phyloP scores from a whole-genome alignment of 2,888 invertebrate species.

The Ectemnius continuus region DNA sequence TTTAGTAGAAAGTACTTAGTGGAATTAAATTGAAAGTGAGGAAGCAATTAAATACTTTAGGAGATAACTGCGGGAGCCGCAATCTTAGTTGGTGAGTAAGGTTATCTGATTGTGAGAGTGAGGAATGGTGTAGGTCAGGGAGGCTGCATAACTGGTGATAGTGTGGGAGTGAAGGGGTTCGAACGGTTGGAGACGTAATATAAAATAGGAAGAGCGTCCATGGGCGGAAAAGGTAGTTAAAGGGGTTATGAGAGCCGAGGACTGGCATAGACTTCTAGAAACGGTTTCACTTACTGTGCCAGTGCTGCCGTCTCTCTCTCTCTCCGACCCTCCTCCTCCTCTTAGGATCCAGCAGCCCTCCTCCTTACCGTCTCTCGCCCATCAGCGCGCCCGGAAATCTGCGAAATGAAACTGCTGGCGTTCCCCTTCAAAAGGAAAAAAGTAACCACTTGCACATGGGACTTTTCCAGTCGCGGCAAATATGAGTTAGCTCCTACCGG shows the following conservation, averaged over 20 bases:
- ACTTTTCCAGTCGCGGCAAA: too few relatives aligned
- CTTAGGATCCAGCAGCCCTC: not conserved
- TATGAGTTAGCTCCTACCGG: too few relatives aligned
- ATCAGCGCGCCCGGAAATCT: conserved; percentile 21
- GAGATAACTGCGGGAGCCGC: too few relatives aligned
- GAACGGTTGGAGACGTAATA: not conserved
- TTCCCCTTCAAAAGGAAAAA: too few relatives aligned
- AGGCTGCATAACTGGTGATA: too few relatives aligned
- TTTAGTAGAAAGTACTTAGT: too few relatives aligned
- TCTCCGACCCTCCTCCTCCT: not conserved
- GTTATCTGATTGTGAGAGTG: too few relatives aligned
- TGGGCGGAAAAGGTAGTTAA: conserved; percentile 57
- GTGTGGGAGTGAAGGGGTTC: not conserved
- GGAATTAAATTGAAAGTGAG: too few relatives aligned
- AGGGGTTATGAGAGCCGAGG: conserved; percentile 48
- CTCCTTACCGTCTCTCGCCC: not conserved
- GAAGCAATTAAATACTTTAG: too few relatives aligned
- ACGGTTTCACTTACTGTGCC: not conserved
- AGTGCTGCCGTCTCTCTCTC: not conserved
- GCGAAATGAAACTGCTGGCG: conserved; percentile 38
- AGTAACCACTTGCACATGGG: too few relatives aligned
- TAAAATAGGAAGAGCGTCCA: conserved; percentile 6
- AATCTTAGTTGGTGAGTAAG: too few relatives aligned
- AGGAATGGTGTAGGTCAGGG: too few relatives aligned
- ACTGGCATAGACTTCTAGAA: conserved; percentile 8